Evolutionary conservation across 2,113 vertebrate genomes (phyloP).

Genomic region (Lycaon pictus): DNA sequence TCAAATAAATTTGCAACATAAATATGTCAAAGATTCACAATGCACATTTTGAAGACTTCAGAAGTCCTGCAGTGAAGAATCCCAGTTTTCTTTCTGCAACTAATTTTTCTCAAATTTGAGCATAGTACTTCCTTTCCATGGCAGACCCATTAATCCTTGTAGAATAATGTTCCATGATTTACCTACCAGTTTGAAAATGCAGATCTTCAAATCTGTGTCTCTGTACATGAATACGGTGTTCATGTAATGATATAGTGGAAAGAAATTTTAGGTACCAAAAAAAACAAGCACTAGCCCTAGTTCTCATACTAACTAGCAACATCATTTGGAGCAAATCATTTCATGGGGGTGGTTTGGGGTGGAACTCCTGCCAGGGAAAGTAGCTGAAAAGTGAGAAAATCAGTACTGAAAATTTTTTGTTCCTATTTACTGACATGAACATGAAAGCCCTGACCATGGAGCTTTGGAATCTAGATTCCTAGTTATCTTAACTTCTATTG

Average conservation of each 20-base stretch:
- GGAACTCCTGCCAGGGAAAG: neutral
- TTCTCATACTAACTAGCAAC: neutral
- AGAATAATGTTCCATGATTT: neutral
- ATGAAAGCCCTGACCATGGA: neutral
- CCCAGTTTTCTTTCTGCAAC: neutral
- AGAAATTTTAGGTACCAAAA: neutral
- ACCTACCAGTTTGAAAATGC: conserved; percentile 11
- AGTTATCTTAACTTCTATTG: neutral
- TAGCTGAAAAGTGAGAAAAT: neutral
- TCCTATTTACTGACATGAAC: neutral
- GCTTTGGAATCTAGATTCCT: neutral
- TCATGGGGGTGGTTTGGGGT: neutral
- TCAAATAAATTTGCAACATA: neutral
- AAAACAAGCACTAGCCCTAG: neutral
- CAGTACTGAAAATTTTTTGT: neutral
- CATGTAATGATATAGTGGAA: neutral
- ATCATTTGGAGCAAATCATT: neutral
- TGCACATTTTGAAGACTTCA: neutral
- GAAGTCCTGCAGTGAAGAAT: neutral
- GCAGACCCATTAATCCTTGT: conserved; percentile 8
- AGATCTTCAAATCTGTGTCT: neutral
- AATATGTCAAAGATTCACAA: conserved; percentile 38
- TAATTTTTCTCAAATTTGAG: conserved; percentile 38
- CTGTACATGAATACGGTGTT: neutral
- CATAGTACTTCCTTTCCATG: neutral